These are phyloP conservation scores for Cheilosia urbana DNA, from an alignment of 2,888 invertebrate genomes.

Conservation along the genomic window DNA sequence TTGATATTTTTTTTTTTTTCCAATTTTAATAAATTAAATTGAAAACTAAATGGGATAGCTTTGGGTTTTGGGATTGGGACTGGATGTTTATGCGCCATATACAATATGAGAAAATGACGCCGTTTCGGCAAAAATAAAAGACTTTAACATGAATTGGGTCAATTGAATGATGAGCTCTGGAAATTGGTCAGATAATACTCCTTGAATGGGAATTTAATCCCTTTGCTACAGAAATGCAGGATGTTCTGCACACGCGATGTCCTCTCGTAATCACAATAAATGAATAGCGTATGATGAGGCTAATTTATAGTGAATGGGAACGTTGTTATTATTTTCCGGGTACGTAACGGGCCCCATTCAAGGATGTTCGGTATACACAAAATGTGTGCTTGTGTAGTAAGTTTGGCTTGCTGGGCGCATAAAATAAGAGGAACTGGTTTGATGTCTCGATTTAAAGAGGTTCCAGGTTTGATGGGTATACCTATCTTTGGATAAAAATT, in stretches of 20 bases:
- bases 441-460: too few relatives aligned
- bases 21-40: constrained; percentile 73
- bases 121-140: constrained; percentile 4
- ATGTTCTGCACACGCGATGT: constrained; percentile 10
- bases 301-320: constrained; percentile 43
- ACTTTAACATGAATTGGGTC: constrained; percentile 54
- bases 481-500: too few relatives aligned
- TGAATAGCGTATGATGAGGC: constrained; percentile 50
- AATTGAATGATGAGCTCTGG: constrained; percentile 65
- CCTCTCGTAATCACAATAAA: constrained; percentile 50
- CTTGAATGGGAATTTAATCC: constrained; percentile 44
- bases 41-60: constrained; percentile 54
- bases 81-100: constrained; percentile 42
- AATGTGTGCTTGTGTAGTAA: not conserved
- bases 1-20: constrained; percentile 22
- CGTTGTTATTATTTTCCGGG: constrained; percentile 53
- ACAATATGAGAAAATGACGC: constrained; percentile 9
- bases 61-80: constrained; percentile 25
- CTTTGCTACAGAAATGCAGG: constrained; percentile 4
- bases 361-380: not conserved
- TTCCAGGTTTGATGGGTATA: too few relatives aligned
- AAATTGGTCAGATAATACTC: constrained; percentile 58
- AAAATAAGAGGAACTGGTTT: too few relatives aligned
- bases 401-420: not conserved
- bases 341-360: constrained; percentile 23